Evolutionary conservation across 1,140 invertebrate genomes (phyloP), one percentile per base, ranked within the genome.

Genomic region (Cephus cinctus): DNA sequence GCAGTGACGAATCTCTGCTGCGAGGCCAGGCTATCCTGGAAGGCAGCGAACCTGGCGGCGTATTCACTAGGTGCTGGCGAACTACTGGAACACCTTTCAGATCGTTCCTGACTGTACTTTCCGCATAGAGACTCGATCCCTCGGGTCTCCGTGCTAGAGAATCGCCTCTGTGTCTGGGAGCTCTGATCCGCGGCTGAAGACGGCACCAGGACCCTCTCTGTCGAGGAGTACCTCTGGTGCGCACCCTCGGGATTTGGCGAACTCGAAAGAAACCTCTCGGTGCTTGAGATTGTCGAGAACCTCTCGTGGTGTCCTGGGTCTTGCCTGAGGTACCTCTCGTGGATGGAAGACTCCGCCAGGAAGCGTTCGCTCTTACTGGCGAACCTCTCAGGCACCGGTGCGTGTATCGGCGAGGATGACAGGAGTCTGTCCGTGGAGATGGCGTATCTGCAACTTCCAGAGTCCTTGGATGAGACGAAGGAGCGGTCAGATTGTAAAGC

Each of bases 1-100:
- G 70, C 27, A 73, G 44, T 56, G 75, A 63, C 66, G 80, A 61
- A 54, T 81, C 79, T 65, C 75, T 76, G 71, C 36, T 62, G 65
- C 32, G 25, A 36, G 15, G 27, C 31, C 8, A 15, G 27, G 0
- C 47, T 47, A 3, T 76, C 73, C 6, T 67, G 60, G 14, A 66
- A 59, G 5, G 34, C 56, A 0, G 69, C 48, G 31, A 61, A 73
- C 38, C 69, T 46, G 2, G 46, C 47, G 4, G 51, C 12, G 32
- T 64, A 74, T 6, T 72, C 73, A 6, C 38, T 44, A 6, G 34
- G 61, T 23, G 59, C 66, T 1, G 67, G 65, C 3, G 71, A 72
- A 1, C 27, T 12, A 30, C 27, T n/a, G n/a, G n/a, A n/a, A n/a
- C n/a, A n/a, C n/a, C n/a, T n/a, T n/a, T n/a, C 63, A 61, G 27